These are phyloP conservation scores for Bagarius yarrelli DNA, from an alignment of 2,113 vertebrate species.

Conservation along the genomic window DNA sequence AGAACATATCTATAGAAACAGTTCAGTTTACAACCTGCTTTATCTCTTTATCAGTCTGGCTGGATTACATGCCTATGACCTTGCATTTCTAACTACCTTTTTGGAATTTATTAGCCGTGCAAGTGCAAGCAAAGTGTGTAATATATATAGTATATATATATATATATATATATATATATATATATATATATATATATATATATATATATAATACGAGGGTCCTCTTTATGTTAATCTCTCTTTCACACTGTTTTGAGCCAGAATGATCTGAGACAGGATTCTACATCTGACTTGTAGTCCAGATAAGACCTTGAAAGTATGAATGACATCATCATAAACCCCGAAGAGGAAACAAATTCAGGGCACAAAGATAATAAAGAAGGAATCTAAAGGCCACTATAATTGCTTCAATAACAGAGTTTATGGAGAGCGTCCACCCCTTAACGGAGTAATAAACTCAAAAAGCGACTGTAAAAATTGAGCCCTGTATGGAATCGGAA, in stretches of 20 bases:
- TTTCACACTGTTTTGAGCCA: neutral
- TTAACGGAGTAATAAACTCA: conserved; percentile 54
- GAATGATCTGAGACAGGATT: neutral
- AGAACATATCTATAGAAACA: neutral
- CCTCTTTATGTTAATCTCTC: neutral
- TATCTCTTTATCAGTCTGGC: neutral
- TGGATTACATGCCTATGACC: neutral
- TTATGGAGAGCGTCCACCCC: conserved; percentile 57
- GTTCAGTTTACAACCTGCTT: neutral
- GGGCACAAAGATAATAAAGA: conserved; percentile 40
- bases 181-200: too few relatives aligned
- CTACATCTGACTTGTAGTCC: neutral
- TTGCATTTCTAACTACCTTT: neutral
- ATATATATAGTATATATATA: too few relatives aligned
- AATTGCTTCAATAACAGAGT: conserved; percentile 57
- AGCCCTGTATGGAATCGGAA: conserved; percentile 32
- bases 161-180: too few relatives aligned
- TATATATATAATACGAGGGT: too few relatives aligned
- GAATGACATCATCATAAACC: conserved; percentile 44
- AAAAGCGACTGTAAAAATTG: conserved; percentile 43
- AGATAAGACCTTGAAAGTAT: conserved; percentile 24
- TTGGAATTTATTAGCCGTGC: neutral
- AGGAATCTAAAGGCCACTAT: conserved; percentile 41
- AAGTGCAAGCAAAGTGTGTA: conserved; percentile 2
- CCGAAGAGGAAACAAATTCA: conserved; percentile 43